Conservation (phyloP, 2,797 vertebrate species). For the Lacerta viridis region DNA sequence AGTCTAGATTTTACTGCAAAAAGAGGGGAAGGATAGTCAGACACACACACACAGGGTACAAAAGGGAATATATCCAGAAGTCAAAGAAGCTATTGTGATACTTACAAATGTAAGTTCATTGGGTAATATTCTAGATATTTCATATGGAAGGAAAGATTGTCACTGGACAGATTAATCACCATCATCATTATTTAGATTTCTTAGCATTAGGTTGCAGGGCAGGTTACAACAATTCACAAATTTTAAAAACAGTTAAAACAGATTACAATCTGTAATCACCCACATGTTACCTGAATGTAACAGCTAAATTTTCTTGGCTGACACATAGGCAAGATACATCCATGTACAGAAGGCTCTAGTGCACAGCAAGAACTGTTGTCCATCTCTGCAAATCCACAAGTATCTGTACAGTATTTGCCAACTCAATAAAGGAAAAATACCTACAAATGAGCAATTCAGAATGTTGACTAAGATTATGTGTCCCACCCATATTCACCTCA, state of each 20-base stretch:
- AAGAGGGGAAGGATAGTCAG: not conserved
- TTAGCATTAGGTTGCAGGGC: too few species aligned
- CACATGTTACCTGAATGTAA: not conserved
- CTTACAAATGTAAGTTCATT: not conserved
- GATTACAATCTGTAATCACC: not conserved
- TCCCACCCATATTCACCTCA: not conserved
- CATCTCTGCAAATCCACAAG: not conserved
- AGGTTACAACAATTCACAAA: too few species aligned
- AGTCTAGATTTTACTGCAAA: too few species aligned
- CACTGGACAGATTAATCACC: too few species aligned
- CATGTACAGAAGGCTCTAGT: not conserved
- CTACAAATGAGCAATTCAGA: slow-evolving; percentile 12
- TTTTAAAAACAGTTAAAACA: too few species aligned
- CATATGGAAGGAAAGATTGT: not conserved
- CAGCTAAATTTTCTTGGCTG: slow-evolving; percentile 5
- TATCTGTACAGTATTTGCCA: slow-evolving; percentile 3
- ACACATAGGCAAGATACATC: not conserved
- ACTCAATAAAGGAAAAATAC: not conserved
- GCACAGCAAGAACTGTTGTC: not conserved
- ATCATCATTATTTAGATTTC: too few species aligned
- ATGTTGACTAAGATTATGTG: slow-evolving; percentile 18
- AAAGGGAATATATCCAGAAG: too few species aligned
- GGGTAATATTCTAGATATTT: not conserved
- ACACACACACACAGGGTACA: not conserved
- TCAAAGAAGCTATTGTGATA: too few species aligned